Evolutionary conservation across 2,888 invertebrate species (phyloP), one percentile per base, ranked within the genome.

Genomic region (Eupithecia inturbata): DNA sequence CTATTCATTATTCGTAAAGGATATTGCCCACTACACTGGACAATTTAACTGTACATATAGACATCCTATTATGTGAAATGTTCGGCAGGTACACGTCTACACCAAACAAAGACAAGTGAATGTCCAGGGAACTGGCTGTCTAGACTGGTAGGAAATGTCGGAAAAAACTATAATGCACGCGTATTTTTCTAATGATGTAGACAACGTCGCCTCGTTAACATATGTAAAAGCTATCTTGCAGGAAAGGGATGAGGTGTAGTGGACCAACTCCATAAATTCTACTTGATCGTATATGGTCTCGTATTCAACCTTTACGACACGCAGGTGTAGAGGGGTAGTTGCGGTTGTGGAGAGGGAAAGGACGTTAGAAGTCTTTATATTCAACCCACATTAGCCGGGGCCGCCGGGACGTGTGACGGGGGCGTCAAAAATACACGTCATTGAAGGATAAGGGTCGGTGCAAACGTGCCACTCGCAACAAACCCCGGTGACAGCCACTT

Each of bases 301-400:
- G n/a, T 66, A 16, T 39, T 66, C 70, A 57, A 68, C 67, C 53
- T 75, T 67, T 68, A 74, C 68, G 70, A 63, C 45, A 73, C 76
- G 71, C 77, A 79, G 71, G 72, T 77, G 64, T 76, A 74, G 72
- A 75, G 63, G 68, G 81, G 78, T 73, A 79, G 81, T 80, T 79
- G 78, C 70, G 70, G 80, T 85, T 90, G 89, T 88, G 31, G 91
- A 87, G 79, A 80, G 82, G 85, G 89, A 89, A 89, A 83, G 86
- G 86, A 85, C 84, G 86, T 88, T 85, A 84, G 86, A 86, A 89
- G 89, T 88, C 88, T 89, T 87, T 88, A 87, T 89, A 89, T 90
- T 89, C 90, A 87, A 86, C 86, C 84, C 88, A 86, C 91, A 92
- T 92, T 92, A 90, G 86, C 84, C 80, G 82, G 86, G 85, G 84